A percentile compares a stretch with the other conserved stretches of the same genome.
phyloP scores from a whole-genome alignment of 2,888 invertebrate genomes.

The Coenonympha arcania region DNA sequence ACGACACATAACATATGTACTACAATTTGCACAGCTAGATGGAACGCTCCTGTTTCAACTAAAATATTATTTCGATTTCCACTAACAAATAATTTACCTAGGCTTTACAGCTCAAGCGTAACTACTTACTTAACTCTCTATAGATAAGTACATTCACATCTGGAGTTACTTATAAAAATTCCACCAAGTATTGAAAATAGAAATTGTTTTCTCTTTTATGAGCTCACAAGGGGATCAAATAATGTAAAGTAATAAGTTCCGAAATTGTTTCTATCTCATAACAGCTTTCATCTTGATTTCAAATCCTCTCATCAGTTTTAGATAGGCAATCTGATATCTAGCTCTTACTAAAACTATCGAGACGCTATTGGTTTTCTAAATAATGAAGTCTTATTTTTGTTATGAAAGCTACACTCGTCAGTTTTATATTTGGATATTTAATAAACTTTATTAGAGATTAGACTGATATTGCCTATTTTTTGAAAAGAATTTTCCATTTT shows the following conservation, averaged over 20 bases:
- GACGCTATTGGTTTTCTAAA: too few relatives aligned
- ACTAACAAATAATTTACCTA: background rate
- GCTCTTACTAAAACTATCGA: too few relatives aligned
- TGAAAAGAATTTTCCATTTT: too few relatives aligned
- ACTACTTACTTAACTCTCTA: too few relatives aligned
- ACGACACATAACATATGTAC: too few relatives aligned
- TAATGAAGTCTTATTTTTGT: too few relatives aligned
- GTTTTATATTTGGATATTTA: too few relatives aligned
- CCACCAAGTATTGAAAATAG: background rate
- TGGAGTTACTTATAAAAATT: background rate
- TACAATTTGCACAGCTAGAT: too few relatives aligned
- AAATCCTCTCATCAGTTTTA: background rate
- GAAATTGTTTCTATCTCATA: background rate
- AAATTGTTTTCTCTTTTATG: conserved; percentile 4
- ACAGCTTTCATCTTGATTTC: background rate
- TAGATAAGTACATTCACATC: background rate
- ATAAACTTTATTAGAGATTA: too few relatives aligned
- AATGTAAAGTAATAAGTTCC: background rate
- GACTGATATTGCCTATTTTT: too few relatives aligned
- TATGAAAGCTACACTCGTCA: too few relatives aligned
- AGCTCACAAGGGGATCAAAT: conserved; percentile 1
- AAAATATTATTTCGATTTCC: background rate
- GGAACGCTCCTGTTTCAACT: too few relatives aligned
- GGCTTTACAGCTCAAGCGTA: background rate
- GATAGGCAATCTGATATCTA: background rate